Evolutionary conservation across 2,113 vertebrate species (phyloP).

Genomic region (Campylomormyrus tamandua): DNA sequence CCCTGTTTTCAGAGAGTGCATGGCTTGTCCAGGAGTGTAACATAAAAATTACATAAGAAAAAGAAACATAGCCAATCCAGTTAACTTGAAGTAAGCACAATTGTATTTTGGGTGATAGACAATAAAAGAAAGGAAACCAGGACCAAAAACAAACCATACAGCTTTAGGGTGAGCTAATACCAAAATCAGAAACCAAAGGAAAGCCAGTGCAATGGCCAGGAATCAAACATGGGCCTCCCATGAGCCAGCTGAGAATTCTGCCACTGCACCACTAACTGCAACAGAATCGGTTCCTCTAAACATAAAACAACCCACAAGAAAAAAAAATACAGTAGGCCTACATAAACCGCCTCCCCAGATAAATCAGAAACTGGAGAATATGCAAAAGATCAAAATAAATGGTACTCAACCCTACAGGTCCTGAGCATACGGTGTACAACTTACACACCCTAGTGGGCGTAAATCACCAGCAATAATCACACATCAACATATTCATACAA

Average conservation of each 20-base stretch:
- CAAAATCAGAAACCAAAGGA: not conserved
- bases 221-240: not conserved
- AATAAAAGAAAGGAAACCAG: not conserved
- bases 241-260: not conserved
- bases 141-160: not conserved
- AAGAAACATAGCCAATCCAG: not conserved
- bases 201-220: not conserved
- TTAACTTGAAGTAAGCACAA: not conserved
- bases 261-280: no score
- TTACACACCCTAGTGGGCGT: no score
- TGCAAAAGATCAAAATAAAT: no score
- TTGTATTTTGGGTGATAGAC: not conserved
- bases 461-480: no score
- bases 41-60: not conserved
- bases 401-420: no score
- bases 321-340: no score
- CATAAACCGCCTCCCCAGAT: no score
- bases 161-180: not conserved
- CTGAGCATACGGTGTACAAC: no score
- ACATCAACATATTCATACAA: no score
- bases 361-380: no score
- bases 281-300: no score
- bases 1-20: not conserved
- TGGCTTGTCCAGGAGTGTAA: not conserved
- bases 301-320: no score